A percentile compares a stretch with the other conserved stretches of the same genome.
phyloP scores from a whole-genome alignment of 2,113 vertebrate species.

The Colinus virginianus region DNA sequence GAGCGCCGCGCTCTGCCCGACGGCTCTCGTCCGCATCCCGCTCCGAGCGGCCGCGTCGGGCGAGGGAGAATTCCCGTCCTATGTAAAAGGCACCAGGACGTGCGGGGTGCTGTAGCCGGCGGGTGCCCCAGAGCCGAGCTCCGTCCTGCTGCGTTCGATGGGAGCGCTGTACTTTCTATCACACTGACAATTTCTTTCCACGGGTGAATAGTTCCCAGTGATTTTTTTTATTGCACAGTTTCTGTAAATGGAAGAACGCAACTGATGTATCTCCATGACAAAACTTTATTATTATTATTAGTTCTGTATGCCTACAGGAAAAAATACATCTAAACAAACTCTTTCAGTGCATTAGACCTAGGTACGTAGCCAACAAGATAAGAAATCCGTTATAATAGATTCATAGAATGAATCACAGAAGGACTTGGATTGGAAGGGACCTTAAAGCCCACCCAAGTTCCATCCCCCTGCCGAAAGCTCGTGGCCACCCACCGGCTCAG shows the following conservation, averaged over 20 bases:
- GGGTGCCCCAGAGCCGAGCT: neutral
- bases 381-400: neutral
- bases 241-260: neutral
- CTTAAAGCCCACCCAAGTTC: neutral
- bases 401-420: neutral
- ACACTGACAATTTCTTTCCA: neutral
- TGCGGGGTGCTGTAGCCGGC: neutral
- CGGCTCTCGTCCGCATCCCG: neutral
- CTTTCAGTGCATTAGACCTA: neutral
- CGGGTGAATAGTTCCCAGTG: neutral
- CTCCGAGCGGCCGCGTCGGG: neutral
- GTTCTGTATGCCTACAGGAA: neutral
- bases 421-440: neutral
- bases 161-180: fast-evolving
- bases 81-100: neutral
- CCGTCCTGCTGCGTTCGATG: fast-evolving
- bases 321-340: neutral
- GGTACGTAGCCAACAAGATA: neutral
- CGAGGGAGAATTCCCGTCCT: neutral
- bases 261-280: neutral
- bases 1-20: neutral
- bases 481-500: neutral
- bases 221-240: neutral
- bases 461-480: neutral
- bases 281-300: neutral